phyloP scores from a whole-genome alignment of 2,888 invertebrate genomes.

The Eupithecia dodoneata region DNA sequence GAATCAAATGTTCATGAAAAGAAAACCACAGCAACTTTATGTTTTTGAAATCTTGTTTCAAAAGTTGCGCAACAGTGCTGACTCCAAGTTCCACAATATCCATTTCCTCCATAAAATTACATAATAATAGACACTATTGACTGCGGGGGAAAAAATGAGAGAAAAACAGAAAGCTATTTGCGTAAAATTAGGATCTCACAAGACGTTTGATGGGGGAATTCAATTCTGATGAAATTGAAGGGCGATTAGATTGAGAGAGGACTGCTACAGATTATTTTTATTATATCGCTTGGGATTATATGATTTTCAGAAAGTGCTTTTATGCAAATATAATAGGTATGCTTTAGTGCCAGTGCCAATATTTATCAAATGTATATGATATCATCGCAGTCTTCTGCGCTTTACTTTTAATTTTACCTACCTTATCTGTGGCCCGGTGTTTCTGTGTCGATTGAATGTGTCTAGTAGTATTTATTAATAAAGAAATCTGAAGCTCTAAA shows the following conservation, averaged over 20 bases:
- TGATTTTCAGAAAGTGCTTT: neutral
- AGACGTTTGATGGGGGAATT: conserved; percentile 74
- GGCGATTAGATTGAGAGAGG: conserved; percentile 68
- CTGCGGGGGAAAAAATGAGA: conserved; percentile 36
- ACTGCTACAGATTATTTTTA: conserved; percentile 32
- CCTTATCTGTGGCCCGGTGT: too few species aligned
- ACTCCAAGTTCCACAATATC: conserved; percentile 7
- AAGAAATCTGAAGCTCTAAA: too few species aligned
- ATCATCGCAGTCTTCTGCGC: neutral
- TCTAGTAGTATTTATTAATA: too few species aligned
- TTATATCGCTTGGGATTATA: conserved; percentile 19
- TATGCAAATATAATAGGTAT: neutral
- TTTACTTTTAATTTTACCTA: too few species aligned
- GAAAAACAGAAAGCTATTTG: conserved; percentile 63
- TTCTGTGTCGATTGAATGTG: too few species aligned
- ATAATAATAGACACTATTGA: conserved; percentile 36
- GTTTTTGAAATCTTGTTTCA: neutral
- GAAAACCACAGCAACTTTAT: too few species aligned
- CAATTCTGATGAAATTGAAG: conserved; percentile 70
- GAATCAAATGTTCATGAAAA: neutral
- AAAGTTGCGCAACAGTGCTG: neutral
- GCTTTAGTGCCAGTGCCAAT: neutral
- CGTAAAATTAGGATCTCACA: conserved; percentile 71
- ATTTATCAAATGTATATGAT: neutral
- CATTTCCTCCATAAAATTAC: conserved; percentile 18